Percentiles rank a stretch among this genome's conserved stretches.
Conservation (phyloP, 2,113 vertebrate genomes). For the Podarcis cretensis region DNA sequence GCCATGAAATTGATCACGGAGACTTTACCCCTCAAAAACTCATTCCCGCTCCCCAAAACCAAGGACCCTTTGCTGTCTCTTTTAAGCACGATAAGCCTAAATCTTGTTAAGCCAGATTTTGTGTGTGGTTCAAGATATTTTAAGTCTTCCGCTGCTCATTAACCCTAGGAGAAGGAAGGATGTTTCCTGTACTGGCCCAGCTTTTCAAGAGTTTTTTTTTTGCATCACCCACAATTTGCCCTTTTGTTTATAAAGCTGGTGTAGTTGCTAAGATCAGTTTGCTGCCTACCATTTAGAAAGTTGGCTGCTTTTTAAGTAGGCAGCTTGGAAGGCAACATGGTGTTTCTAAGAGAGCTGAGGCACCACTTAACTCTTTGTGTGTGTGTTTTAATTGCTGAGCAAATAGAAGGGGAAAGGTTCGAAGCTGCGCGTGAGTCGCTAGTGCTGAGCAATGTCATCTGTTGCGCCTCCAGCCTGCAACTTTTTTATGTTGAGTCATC, state of each 20-base stretch:
- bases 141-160: neutral
- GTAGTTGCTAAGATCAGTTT: neutral
- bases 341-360: conserved; percentile 1
- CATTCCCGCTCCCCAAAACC: neutral
- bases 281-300: conserved; percentile 11
- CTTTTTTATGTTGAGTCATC: conserved; percentile 1
- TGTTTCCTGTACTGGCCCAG: neutral
- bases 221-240: neutral
- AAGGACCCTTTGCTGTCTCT: neutral
- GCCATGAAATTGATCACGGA: neutral
- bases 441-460: neutral
- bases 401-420: too few species aligned
- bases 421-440: neutral
- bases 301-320: conserved; percentile 40
- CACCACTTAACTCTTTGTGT: conserved; percentile 11
- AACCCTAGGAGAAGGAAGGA: neutral
- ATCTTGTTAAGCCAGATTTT: neutral
- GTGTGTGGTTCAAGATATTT: neutral
- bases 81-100: accelerated
- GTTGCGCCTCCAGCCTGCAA: neutral
- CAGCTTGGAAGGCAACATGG: neutral
- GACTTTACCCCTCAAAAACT: neutral
- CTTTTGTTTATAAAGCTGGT: conserved; percentile 10
- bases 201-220: conserved; percentile 14
- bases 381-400: neutral